A percentile compares a stretch with the other conserved stretches of the same genome.
These are phyloP conservation scores for Bombus soroeensis DNA, from an alignment of 1,140 invertebrate species.

Conservation along the genomic window DNA sequence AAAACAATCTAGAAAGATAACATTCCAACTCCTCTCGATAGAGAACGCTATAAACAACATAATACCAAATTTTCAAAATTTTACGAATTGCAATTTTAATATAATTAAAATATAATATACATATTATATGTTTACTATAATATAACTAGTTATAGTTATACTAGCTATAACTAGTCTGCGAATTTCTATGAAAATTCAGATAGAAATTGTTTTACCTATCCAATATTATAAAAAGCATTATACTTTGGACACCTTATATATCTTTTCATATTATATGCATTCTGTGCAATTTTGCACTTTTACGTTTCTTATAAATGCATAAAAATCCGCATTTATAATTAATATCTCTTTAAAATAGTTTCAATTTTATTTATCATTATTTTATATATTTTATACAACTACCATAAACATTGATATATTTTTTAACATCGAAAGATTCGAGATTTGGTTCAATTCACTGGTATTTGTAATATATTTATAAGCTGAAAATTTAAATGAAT, in stretches of 20 bases:
- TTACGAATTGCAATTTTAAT: background rate
- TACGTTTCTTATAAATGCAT: no score
- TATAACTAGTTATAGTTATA: no score
- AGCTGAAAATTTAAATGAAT: background rate
- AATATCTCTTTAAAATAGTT: background rate
- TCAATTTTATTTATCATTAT: background rate
- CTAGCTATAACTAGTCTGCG: no score
- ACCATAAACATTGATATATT: background rate
- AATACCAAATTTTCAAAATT: background rate
- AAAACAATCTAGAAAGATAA: conserved; percentile 72
- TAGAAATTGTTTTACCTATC: no score
- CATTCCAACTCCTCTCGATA: conserved; percentile 37
- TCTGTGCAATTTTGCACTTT: no score
- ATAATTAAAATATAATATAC: no score
- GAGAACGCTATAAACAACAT: conserved; percentile 30
- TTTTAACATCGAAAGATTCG: background rate
- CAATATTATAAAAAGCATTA: no score
- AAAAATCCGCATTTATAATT: no score
- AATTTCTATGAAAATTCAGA: no score
- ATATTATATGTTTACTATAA: no score
- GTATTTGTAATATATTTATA: background rate
- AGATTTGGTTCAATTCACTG: background rate
- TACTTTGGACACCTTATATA: no score
- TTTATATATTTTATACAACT: background rate
- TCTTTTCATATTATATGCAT: no score